Base-by-base conservation (phyloP, 2,888 invertebrate genomes). In the Apotomis capreana region DNA sequence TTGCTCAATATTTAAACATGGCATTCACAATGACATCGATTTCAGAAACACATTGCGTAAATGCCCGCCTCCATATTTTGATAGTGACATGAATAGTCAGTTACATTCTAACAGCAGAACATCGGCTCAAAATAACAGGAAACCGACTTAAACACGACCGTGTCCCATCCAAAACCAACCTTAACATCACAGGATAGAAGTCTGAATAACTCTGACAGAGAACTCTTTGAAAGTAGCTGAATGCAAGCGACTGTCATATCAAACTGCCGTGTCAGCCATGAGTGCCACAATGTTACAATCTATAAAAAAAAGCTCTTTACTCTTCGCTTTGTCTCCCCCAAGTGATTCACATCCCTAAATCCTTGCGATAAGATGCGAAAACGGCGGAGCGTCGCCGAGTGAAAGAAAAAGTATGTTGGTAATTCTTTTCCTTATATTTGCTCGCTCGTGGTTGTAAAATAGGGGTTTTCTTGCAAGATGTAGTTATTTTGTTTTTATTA, bases 161-260 rank as follows among this genome's bases (percentile, higher is more conserved):
- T 13, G 2, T 5, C 12, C 15, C n/a, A 36, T 6, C 13, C 4
- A 57, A 72, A 54, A n/a, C 10, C 15, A 8, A 58, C 55, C 54
- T 36, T 72, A 58, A 2, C 4, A 5, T 4, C 4, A 36, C 0
- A 8, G 12, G 0, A n/a, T 8, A 59, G 58, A 36, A 12, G 63
- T 36, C n/a, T 52, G 4, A 52, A 63, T 40, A 62, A 1, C 5
- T n/a, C 15, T 51, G 13, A 4, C 3, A 13, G 9, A 9, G 49
- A 8, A 57, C 26, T 63, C 68, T 68, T 63, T 68, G 62, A 68
- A 63, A 59, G 63, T 54, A 61, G 52, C 60, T 65, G 68, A 68
- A 72, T 72, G 72, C 72, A 72, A 70, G 67, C 61, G 62, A 67
- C 74, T 74, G 74, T 74, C 74, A 74, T 74, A 74, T 74, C 74